Base-by-base conservation (phyloP, 2,113 vertebrate genomes). In the Nibea coibor region DNA sequence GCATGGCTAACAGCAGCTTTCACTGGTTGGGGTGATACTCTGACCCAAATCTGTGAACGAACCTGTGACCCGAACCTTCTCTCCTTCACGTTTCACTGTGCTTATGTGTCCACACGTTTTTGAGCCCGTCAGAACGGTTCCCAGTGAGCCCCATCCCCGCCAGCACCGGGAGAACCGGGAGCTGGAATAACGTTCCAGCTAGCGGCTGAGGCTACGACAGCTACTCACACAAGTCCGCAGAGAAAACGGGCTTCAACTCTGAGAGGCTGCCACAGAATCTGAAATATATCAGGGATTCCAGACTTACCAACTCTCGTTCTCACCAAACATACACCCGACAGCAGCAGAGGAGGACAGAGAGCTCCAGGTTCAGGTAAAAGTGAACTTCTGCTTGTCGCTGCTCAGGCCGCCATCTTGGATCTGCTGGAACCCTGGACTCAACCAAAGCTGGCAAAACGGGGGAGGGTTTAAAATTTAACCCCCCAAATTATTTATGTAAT, bases 351-450 rank as follows among this genome's bases (percentile, higher is more conserved):
- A 64, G 50, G 20, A 22, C 2, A 24, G 7, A 9, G 4, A 65
- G 58, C n/a, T 68, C 26, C 10, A 50, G 8, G 56, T 66, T 59
- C 70, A 75, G 78, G 66, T 42, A 58, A 81, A 90, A 92, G 75
- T 87, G 78, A 89, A 89, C 86, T 91, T 94, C 74, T 57, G 81
- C 63, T 53, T 57, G 28, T 65, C 74, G 39, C 26, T 31, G 28
- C 54, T 87, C 35, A 57, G 16, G 48, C 62, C 70, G 90, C 92
- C 92, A 93, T 93, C 85, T 93, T 93, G 79, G 83, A 80, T 88
- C 81, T 87, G 42, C 42, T 69, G 79, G 57, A 80, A 56, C 35
- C 19, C 53, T 50, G 86, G 90, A 84, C 80, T 66, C 35, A 81
- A 92, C 90, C 83, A 92, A 90, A 28, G 20, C 2, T 61, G 50